Base-by-base conservation (phyloP, 2,888 invertebrate genomes). In the Margaritifera margaritifera region DNA sequence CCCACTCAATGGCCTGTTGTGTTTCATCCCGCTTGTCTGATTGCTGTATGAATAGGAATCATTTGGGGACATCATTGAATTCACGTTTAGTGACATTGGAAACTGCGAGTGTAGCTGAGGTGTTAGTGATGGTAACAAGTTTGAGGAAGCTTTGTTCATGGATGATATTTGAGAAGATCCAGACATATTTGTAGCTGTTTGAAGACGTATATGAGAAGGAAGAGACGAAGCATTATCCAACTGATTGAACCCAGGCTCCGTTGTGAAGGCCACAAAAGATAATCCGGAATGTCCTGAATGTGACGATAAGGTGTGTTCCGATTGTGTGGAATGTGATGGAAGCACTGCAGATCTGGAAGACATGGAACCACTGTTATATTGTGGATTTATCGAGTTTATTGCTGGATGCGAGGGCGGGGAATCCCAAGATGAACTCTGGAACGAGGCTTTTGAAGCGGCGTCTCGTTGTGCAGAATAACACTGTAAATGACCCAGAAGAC, bases 401-500 rank as follows among this genome's bases (percentile, higher is more conserved):
- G 72, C 62, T 57, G 68, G 64, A 20, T 75, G 75, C 1, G 80
- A 68, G 19, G 80, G 68, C 60, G 82, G 68, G 19, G 80, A 72
- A 50, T 79, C 80, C 84, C 84, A 84, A 4, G 82, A 69, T 15
- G 82, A 74, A 67, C 81, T 83, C 59, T 82, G 84, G 51, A 85
- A 73, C 24, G 83, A 76, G 1, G 86, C 82, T 68, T 88, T 87
- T 58, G 86, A 80, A 6, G 86, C 85, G 1, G 85, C 83, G 64
- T 87, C 85, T 27, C 89, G 63, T 72, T 89, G 89, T 31, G 88
- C 95, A 0, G 95, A 94, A 90, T 96, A 98, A 90, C 97, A 97
- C 88, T 98, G 97, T 56, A 99, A 92, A 89, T 99, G 98, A 61
- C 96, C 95, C 92, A 98, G 94, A 61, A 98, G 92, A 1, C 98